A percentile compares a stretch with the other conserved stretches of the same genome.
These are phyloP conservation scores for Pampus argenteus DNA, from an alignment of 2,797 vertebrate species.

Conservation along the genomic window DNA sequence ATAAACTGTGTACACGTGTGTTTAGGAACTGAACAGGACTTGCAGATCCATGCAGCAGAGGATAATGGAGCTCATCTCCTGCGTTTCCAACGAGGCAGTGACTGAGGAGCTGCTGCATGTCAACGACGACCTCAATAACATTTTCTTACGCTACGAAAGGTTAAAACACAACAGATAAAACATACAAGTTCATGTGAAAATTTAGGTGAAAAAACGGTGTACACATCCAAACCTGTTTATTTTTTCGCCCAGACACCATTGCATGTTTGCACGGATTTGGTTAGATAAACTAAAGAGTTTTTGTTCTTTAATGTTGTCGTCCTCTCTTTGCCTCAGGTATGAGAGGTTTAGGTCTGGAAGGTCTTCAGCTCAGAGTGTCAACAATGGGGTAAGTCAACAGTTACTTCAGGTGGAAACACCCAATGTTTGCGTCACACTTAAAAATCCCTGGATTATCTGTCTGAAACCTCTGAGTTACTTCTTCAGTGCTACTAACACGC, in stretches of 20 bases:
- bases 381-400: slow-evolving; percentile 94
- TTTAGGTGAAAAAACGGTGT: not conserved
- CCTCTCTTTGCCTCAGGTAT: slow-evolving; percentile 84
- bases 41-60: slow-evolving; percentile 97
- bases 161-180: slow-evolving; percentile 50
- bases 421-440: slow-evolving; percentile 22
- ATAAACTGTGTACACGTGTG: not conserved
- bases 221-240: not conserved
- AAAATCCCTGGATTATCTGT: slow-evolving; percentile 1
- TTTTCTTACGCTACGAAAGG: slow-evolving; percentile 97
- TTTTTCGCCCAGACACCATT: not conserved
- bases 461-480: not conserved
- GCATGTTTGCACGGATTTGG: slow-evolving; percentile 25
- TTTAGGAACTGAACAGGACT: slow-evolving; percentile 95
- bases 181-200: not conserved
- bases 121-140: slow-evolving; percentile 98
- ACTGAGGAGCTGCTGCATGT: slow-evolving; percentile 96
- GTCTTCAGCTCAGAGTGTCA: slow-evolving; percentile 88
- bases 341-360: slow-evolving; percentile 93
- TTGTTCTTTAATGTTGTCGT: not conserved
- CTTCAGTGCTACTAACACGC: not conserved
- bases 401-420: slow-evolving; percentile 4
- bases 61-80: slow-evolving; percentile 95
- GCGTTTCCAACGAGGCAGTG: slow-evolving; percentile 95
- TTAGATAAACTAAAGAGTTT: not conserved